Evolutionary conservation across 53 echinoderm and acorn worm genomes (phyloP), one percentile per base, ranked within the genome.

Genomic region (Crossaster papposus): DNA sequence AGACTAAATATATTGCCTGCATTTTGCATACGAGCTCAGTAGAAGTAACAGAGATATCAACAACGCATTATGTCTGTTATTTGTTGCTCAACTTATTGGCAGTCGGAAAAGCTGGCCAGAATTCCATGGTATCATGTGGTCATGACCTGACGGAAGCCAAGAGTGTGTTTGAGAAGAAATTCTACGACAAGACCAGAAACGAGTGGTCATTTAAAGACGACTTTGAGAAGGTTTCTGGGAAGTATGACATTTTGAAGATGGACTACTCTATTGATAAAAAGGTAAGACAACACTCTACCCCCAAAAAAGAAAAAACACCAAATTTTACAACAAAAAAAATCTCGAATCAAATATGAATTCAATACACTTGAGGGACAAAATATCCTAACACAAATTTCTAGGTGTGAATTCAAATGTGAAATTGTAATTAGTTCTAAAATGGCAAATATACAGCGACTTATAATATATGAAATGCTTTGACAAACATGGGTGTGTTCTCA

Each of bases 131-230:
- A 31, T 50, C 77, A 51, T 98, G 95, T 83, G 98, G 98, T 14
- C 89, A 96, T 11, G 92, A 98, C 62, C 75, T 96, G 24, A 93
- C 90, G 28, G 89, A 98, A 79, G 98, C 98, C 36, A 96, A 93
- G 91, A 91, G 92, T 33, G 79, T 72, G 5, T 96, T 98, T 91
- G 91, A 90, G 82, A 94, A 98, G 90, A 98, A 98, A 75, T 98
- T 96, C 80, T 94, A 91, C 83, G 98, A 96, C 93, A 98, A 98
- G 92, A 98, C 98, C 1, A 85, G 89, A 65, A 98, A 98, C 78
- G 98, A 96, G 62, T 98, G 98, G 98, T 80, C 87, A 22, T 36
- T 55, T 12, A 79, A 91, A 51, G 64, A 88, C 30, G 88, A 54
- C 85, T 98, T 98, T 91, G 79, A 83, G 53, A 95, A 98, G 54